phyloP scores from a whole-genome alignment of 1,140 invertebrate species.

The Pseudoatta argentina region DNA sequence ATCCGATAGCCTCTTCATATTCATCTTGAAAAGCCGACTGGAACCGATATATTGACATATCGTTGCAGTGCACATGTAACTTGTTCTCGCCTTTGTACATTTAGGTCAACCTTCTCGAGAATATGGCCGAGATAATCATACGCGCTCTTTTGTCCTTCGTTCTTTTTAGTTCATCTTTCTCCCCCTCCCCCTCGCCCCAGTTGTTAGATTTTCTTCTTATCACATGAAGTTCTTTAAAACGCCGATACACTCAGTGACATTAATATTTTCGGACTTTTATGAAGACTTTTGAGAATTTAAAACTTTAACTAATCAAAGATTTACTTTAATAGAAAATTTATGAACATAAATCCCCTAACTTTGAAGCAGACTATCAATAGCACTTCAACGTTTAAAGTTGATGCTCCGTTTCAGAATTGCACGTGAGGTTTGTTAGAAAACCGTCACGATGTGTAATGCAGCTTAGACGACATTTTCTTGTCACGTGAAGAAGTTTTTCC shows the following conservation, averaged over 20 bases:
- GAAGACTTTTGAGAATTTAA: background rate
- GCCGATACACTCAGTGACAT: background rate
- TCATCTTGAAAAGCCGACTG: conserved; percentile 49
- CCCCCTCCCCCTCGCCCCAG: background rate
- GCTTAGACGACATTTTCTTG: conserved; percentile 38
- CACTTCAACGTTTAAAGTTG: background rate
- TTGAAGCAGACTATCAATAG: conserved; percentile 1
- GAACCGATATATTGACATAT: conserved; percentile 65
- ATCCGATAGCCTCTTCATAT: conserved; percentile 53
- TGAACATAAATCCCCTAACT: background rate
- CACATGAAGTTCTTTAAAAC: background rate
- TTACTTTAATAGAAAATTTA: background rate
- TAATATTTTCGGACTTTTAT: conserved; percentile 3
- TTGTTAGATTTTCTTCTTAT: conserved; percentile 6
- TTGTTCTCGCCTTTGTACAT: conserved; percentile 68
- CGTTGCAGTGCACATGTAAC: conserved; percentile 53
- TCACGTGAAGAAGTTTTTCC: conserved; percentile 49
- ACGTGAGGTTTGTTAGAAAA: conserved; percentile 26
- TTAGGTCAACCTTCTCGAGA: conserved; percentile 67
- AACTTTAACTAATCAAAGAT: background rate
- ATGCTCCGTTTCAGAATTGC: background rate
- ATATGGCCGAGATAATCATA: conserved; percentile 46
- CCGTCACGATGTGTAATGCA: background rate
- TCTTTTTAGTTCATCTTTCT: background rate
- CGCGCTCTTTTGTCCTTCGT: background rate